Percentiles rank a stretch among this genome's conserved stretches.
Conservation (phyloP, 2,888 invertebrate species). For the Agrochola lota region DNA sequence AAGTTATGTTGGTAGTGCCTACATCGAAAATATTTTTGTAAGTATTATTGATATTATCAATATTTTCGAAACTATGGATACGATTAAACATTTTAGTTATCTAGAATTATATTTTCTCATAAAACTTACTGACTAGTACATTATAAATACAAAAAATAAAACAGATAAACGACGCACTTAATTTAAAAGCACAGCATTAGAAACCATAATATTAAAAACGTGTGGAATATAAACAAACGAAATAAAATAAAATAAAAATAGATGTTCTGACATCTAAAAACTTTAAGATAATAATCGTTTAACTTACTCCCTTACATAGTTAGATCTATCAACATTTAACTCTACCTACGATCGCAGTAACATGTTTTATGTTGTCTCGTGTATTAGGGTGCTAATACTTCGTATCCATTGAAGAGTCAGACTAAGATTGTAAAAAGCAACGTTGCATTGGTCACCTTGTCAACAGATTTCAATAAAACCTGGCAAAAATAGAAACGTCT, state of each 20-base stretch:
- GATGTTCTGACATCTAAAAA: constrained; percentile 38
- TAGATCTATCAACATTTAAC: constrained; percentile 62
- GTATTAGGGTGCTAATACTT: constrained; percentile 36
- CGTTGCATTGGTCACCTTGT: constrained; percentile 11
- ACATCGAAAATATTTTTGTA: constrained; percentile 44
- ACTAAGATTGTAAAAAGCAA: constrained; percentile 14
- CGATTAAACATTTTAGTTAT: constrained; percentile 63
- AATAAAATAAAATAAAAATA: constrained; percentile 47
- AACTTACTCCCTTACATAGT: constrained; percentile 53
- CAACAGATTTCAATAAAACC: constrained; percentile 4
- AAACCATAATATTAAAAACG: constrained; percentile 61
- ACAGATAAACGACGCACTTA: constrained; percentile 65
- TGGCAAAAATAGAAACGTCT: constrained; percentile 2
- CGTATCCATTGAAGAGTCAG: constrained; percentile 4
- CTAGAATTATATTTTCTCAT: constrained; percentile 64
- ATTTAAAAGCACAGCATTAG: constrained; percentile 69
- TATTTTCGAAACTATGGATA: constrained; percentile 59
- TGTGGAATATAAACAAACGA: constrained; percentile 62
- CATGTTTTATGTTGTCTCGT: constrained; percentile 38
- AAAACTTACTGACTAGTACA: constrained; percentile 87
- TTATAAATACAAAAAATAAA: constrained; percentile 77
- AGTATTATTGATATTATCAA: constrained; percentile 53
- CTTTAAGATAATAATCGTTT: constrained; percentile 36
- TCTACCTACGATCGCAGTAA: constrained; percentile 37
- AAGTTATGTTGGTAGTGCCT: constrained; percentile 49